Evolutionary conservation across 2,113 vertebrate genomes (phyloP).

Genomic region (Hylia prasina): DNA sequence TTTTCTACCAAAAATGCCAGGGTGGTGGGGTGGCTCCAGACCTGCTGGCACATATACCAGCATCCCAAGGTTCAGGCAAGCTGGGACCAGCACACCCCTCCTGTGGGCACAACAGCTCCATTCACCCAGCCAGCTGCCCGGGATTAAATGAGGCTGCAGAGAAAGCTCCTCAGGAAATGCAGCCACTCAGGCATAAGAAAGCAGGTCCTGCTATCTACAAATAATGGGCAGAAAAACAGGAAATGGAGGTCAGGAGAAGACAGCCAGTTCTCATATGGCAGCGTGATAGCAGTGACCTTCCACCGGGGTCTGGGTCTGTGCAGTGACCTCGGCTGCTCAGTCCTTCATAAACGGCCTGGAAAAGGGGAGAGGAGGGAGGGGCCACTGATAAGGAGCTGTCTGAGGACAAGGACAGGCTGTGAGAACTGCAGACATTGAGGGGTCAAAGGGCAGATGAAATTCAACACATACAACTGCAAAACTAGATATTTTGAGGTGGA

Average conservation of each 20-base stretch:
- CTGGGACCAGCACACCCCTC: accelerated
- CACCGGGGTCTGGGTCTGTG: neutral
- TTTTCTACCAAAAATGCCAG: neutral
- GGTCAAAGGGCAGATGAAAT: neutral
- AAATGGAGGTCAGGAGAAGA: neutral
- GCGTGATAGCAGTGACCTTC: neutral
- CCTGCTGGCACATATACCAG: neutral
- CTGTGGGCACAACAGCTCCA: neutral
- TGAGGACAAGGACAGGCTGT: neutral
- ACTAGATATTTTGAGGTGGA: neutral
- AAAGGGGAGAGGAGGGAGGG: neutral
- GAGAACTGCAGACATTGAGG: neutral
- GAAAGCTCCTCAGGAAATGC: neutral
- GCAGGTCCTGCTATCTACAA: neutral
- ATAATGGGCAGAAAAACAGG: slow-evolving; percentile 8
- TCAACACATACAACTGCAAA: neutral
- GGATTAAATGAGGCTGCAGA: neutral
- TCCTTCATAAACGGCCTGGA: neutral
- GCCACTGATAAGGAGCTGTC: neutral
- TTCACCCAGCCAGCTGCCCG: neutral
- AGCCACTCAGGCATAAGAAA: neutral
- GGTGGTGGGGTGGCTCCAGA: neutral
- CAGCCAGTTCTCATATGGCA: neutral
- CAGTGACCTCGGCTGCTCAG: neutral
- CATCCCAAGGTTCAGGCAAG: neutral